Conservation (phyloP, 2,888 invertebrate species). For the Lamellibrachia columna region DNA sequence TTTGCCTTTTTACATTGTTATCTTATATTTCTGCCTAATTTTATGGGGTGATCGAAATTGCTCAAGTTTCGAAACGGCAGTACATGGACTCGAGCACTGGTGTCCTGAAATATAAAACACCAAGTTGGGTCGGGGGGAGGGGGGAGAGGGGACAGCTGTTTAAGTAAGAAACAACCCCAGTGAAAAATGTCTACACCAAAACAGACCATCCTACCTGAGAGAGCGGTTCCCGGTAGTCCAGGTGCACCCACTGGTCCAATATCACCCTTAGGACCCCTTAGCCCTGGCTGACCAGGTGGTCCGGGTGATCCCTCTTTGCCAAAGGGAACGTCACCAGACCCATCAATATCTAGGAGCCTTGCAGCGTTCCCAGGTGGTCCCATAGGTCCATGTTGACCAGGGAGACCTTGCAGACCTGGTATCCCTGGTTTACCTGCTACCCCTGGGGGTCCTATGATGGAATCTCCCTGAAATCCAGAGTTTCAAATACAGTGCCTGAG, state of each 20-base stretch:
- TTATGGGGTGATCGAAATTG: no score
- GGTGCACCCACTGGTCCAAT: neutral
- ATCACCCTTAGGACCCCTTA: neutral
- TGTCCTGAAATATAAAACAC: no score
- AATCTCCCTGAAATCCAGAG: neutral
- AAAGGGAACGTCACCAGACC: neutral
- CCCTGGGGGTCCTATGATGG: neutral
- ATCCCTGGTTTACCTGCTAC: neutral
- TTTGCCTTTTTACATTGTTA: no score
- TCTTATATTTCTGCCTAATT: no score
- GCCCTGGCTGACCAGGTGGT: neutral
- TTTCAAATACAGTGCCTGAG: no score
- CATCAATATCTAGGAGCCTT: neutral
- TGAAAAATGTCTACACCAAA: neutral
- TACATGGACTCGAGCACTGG: no score
- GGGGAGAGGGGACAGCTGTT: no score
- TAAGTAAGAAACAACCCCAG: no score
- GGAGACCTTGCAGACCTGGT: slow-evolving; percentile 20
- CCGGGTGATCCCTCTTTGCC: neutral
- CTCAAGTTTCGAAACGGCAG: no score
- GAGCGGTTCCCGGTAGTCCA: neutral
- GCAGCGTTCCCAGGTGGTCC: slow-evolving; percentile 28
- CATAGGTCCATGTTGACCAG: slow-evolving; percentile 22
- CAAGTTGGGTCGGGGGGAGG: no score
- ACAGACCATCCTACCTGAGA: neutral